Conservation (phyloP, 2,888 invertebrate genomes). For the Ligdia adustata region DNA sequence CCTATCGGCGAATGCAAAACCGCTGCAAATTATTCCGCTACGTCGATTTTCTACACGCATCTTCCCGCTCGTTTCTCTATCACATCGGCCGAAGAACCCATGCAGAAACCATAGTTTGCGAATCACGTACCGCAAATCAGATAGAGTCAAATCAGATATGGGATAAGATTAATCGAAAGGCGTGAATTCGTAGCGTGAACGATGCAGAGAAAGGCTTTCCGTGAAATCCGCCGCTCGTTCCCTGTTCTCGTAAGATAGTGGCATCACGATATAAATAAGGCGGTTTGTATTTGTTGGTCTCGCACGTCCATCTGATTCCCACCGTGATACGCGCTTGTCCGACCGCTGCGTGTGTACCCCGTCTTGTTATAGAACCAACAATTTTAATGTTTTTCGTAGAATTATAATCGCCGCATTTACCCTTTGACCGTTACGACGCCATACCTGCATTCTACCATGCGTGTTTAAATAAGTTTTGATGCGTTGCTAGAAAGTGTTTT, state of each 20-base stretch:
- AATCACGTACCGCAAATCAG: constrained; percentile 42
- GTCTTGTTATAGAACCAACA: constrained; percentile 33
- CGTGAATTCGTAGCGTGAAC: constrained; percentile 50
- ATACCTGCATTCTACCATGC: constrained; percentile 22
- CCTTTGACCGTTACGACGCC: constrained; percentile 27
- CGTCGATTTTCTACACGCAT: constrained; percentile 59
- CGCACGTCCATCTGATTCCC: constrained; percentile 53
- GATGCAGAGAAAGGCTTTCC: constrained; percentile 52
- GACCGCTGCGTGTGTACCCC: constrained; percentile 34
- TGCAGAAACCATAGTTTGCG: constrained; percentile 39
- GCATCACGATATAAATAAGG: constrained; percentile 50
- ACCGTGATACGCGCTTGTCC: constrained; percentile 46
- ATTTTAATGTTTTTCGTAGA: constrained; percentile 37
- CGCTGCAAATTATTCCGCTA: constrained; percentile 55
- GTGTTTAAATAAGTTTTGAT: constrained; percentile 14
- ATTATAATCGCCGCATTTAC: constrained; percentile 28
- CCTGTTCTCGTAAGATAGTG: constrained; percentile 56
- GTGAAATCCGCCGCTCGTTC: constrained; percentile 59
- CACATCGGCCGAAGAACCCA: too few relatives aligned
- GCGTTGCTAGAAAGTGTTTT: constrained; percentile 22
- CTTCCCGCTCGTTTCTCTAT: constrained; percentile 22
- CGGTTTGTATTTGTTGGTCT: constrained; percentile 45
- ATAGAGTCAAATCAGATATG: constrained; percentile 47
- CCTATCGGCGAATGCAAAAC: constrained; percentile 56
- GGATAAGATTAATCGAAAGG: constrained; percentile 57